Percentiles rank a stretch among this genome's conserved stretches.
Evolutionary conservation across 2,797 vertebrate genomes (phyloP).

Genomic region (Melanotaenia trifasciata): DNA sequence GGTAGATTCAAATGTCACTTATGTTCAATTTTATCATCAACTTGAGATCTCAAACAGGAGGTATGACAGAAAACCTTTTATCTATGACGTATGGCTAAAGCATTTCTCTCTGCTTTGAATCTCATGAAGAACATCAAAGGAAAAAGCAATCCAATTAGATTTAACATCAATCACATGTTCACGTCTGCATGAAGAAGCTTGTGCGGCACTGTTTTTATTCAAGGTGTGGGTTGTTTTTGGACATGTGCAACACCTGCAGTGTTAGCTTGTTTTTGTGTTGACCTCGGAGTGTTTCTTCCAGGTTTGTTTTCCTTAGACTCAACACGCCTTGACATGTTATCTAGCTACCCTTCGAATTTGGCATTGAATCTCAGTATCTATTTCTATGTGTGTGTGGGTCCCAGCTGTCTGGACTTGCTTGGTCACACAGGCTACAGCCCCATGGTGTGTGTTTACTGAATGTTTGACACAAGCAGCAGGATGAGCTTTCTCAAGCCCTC

Average conservation of each 20-base stretch:
- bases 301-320: constrained; percentile 37
- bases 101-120: constrained; percentile 14
- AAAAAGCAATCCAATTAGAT: constrained; percentile 15
- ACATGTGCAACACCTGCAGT: background rate
- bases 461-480: constrained; percentile 38
- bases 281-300: constrained; percentile 45
- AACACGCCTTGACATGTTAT: constrained; percentile 65
- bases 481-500: constrained; percentile 18
- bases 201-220: background rate
- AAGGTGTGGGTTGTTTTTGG: background rate
- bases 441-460: constrained; percentile 55
- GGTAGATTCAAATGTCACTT: background rate
- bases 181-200: background rate
- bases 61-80: constrained; percentile 25
- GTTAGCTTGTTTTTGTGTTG: constrained; percentile 43
- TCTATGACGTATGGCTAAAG: background rate
- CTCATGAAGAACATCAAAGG: constrained; percentile 8
- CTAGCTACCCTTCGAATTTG: constrained; percentile 48
- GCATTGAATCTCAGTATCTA: constrained; percentile 24
- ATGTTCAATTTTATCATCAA: constrained; percentile 13
- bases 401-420: constrained; percentile 49
- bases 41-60: constrained; percentile 11
- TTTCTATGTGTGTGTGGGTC: constrained; percentile 26
- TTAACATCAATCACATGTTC: constrained; percentile 12
- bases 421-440: constrained; percentile 34